Conservation (phyloP, 2,113 vertebrate genomes). For the Piliocolobus tephrosceles region DNA sequence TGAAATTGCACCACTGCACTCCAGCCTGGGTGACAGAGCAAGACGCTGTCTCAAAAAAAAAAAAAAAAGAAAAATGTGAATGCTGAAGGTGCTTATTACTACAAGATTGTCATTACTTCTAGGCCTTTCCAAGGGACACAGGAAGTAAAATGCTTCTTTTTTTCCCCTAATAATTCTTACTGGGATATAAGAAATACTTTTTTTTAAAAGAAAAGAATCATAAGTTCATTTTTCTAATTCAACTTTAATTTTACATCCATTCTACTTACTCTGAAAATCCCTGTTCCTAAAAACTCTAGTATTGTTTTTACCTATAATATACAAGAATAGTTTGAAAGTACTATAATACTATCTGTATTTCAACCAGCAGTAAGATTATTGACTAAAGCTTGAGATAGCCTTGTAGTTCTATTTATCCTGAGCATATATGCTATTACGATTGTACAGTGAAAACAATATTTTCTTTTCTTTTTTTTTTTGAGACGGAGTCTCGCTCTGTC, state of each 20-base stretch:
- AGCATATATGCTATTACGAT: background rate
- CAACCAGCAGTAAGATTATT: background rate
- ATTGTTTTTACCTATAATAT: background rate
- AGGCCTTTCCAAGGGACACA: background rate
- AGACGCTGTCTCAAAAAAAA: no score
- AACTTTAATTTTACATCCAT: background rate
- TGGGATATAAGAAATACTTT: background rate
- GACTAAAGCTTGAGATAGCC: conserved; percentile 16
- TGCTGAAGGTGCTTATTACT: background rate
- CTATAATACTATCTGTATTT: background rate
- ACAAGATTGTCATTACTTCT: background rate
- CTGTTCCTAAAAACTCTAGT: conserved; percentile 1
- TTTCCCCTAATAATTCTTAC: background rate
- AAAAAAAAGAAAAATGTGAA: background rate
- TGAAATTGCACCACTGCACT: no score
- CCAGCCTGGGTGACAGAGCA: no score
- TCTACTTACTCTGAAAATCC: conserved; percentile 21
- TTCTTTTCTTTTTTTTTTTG: background rate
- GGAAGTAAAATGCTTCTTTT: background rate
- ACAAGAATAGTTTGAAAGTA: background rate
- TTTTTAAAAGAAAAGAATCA: conserved; percentile 17
- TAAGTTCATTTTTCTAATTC: background rate
- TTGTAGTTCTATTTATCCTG: background rate
- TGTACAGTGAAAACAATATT: background rate
- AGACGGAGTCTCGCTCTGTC: no score